A percentile compares a stretch with the other conserved stretches of the same genome.
Evolutionary conservation across 2,113 vertebrate species (phyloP).

Genomic region (Notechis scutatus): DNA sequence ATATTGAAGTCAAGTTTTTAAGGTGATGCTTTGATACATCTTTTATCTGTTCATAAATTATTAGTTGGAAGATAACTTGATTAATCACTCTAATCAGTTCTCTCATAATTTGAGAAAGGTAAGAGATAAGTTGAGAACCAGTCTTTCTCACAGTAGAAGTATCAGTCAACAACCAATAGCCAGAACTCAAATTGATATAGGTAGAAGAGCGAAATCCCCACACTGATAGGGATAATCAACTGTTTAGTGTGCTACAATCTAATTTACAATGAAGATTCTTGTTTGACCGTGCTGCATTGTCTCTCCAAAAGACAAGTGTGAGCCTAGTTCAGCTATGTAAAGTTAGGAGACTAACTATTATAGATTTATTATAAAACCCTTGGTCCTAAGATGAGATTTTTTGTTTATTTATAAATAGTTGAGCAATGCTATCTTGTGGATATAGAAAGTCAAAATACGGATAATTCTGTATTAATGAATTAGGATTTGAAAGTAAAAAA

Average conservation of each 20-base stretch:
- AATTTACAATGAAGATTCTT: not conserved
- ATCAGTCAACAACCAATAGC: not conserved
- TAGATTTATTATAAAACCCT: not conserved
- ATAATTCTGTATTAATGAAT: not conserved
- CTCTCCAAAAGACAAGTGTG: not conserved
- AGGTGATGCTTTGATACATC: not conserved
- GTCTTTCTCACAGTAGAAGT: not conserved
- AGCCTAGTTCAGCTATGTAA: not conserved
- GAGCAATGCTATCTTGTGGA: slow-evolving; percentile 20
- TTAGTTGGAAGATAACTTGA: not conserved
- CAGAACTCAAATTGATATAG: not conserved
- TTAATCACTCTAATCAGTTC: not conserved
- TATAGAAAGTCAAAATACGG: not conserved
- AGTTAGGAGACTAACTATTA: not conserved
- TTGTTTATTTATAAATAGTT: not conserved
- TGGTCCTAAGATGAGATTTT: not conserved
- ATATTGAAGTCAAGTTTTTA: not conserved
- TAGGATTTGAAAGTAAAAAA: not conserved
- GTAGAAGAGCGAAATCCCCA: not conserved
- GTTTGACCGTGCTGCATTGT: not conserved
- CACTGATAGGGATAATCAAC: not conserved
- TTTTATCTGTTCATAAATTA: not conserved
- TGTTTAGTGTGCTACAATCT: not conserved
- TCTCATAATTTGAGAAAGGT: not conserved
- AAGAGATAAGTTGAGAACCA: not conserved